Evolutionary conservation across 1,140 invertebrate genomes (phyloP), one percentile per base, ranked within the genome.

Genomic region (Brevipalpus yothersi): DNA sequence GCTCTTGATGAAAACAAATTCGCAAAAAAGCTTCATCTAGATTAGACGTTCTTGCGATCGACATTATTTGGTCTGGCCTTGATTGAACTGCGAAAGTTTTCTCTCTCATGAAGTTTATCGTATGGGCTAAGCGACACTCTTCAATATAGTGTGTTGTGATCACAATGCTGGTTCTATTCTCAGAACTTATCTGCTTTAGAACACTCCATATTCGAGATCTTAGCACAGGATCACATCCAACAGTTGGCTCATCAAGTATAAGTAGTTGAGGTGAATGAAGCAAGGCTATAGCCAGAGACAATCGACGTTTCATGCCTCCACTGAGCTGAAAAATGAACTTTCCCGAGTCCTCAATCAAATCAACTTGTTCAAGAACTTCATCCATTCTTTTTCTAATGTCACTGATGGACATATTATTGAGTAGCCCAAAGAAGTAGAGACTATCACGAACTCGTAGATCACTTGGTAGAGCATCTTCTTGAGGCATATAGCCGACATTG

Each of bases 371-470:
- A 1, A 94, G 70, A 4, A 95, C 75, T 72, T 94, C 94, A 60
- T 82, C 78, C 61, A 87, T 78, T 64, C 87, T 78, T 62, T 84
- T 80, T 9, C 55, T 31, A 19, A 68, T 31, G 4, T 41, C 12
- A 8, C 41, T 41, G 12, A 21, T 21, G 4, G 54, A 75, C 86
- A 95, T 90, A 57, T 85, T 82, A 68, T 90, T 87, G 65, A 95
- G 84, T 78, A 86, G 85, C 19, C 90, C 90, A 71, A 94, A 95
- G 69, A 92, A 95, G 75, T 84, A 80, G 79, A 95, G 82, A 0
- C 87, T 94, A 69, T 96, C 91, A 59, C 79, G 78, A 62, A 94
- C 94, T 0, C 87, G 86, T 71, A 95, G 91, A 71, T 94, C 87
- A 1, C 84, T 84, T 69, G 90, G 94, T 0, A 95, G 73, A 0